Evolutionary conservation across 2,888 invertebrate species (phyloP), one percentile per base, ranked within the genome.

Genomic region (Yponomeuta malinellus): DNA sequence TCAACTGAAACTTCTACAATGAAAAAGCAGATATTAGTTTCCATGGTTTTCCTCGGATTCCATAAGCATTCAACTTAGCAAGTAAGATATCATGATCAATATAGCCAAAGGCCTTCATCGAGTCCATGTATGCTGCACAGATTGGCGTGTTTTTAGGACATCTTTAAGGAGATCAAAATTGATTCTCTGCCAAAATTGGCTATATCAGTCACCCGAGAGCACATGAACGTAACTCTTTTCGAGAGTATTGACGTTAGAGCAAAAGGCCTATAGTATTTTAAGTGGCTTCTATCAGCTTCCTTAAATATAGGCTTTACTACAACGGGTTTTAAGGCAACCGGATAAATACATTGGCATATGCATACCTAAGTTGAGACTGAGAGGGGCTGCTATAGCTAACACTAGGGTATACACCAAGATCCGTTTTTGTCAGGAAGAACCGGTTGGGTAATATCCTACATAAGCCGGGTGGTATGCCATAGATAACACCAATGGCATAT

Each of bases 201-300:
- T 10, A 10, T n/a, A 63, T 66, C 23, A 23, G 23, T 23, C 23
- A 23, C 23, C 23, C 0, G 23, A 23, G 23, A 23, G 23, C 23
- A 23, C 23, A 23, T 23, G 23, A 23, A 23, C 23, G 68, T 63
- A 68, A 23, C 37, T 63, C 63, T 71, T 71, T 71, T 71, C 15
- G 71, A 71, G 1, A 71, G 2, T 52, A 68, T 68, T 10, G 71
- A 68, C 10, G 63, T 71, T 8, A 71, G 68, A 12, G 71, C 63
- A n/a, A 71, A 15, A 2, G 71, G 71, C 15, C 71, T 15, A 29
- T 70, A 71, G 31, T 67, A 70, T 12, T 63, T 71, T 33, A 33
- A 33, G 2, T 33, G 33, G 33, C 3, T 33, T 33, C 33, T 2
- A 5, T 33, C 33, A 2, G 23, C 69, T 63, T 33, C 70, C 48